Evolutionary conservation across 1,140 invertebrate genomes (phyloP), one percentile per base, ranked within the genome.

Genomic region (Diprion similis): DNA sequence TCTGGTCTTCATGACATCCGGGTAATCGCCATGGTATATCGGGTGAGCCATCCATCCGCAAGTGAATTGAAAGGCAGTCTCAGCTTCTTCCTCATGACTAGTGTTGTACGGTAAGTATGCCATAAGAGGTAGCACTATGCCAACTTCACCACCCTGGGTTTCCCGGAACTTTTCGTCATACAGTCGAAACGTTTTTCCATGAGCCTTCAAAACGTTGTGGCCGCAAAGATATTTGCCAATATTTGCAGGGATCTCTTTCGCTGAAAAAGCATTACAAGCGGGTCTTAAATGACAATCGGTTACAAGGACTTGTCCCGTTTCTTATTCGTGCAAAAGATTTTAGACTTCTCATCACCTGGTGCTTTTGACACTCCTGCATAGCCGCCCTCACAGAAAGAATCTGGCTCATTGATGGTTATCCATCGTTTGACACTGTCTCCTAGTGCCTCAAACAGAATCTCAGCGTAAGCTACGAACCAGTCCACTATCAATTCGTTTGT

Each of bases 151-250:
- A 8, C 8, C 3, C n/a, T 59, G 51, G 3, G 51, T 59, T 4
- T 11, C 11, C 3, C 51, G 51, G 8, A 59, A 59, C 51, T 59
- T n/a, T 8, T 59, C n/a, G n/a, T 59, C 51, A 8, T 59, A 59
- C 51, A 59, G 3, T 1, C 72, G 45, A 68, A 8, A 68, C 2
- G 86, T 89, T 46, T 77, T 85, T 0, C 90, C 91, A 74, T 92
- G 91, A 4, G 89, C 89, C 47, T 89, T 86, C 1, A 92, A 66
- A 0, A 90, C 75, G 74, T 90, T 88, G 73, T 92, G 90, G 0
- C 82, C 84, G 67, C 89, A 90, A 15, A 89, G 45, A 74, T 90
- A 91, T 73, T 88, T 85, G 0, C 82, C 89, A n/a, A n/a, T n/a
- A n/a, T n/a, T n/a, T n/a, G n/a, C n/a, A n/a, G n/a, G n/a, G n/a